Evolutionary conservation across 2,888 invertebrate genomes (phyloP).

Genomic region (Atethmia centrago): DNA sequence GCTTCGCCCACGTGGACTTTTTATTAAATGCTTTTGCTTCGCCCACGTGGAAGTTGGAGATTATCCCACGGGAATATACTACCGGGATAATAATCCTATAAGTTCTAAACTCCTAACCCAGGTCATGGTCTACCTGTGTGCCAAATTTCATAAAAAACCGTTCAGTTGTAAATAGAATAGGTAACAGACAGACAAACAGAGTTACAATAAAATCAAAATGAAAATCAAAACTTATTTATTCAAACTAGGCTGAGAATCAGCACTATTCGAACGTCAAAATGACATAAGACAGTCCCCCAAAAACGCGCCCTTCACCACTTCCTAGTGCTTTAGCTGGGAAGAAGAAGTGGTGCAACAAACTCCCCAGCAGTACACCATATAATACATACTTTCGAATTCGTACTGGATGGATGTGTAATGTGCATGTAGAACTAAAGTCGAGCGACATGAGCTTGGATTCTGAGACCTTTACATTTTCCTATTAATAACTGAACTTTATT

Average conservation of each 20-base stretch:
- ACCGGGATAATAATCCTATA: neutral
- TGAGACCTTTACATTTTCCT: slow-evolving; percentile 26
- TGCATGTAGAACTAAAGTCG: neutral
- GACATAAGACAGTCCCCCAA: no score
- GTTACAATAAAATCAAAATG: no score
- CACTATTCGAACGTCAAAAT: no score
- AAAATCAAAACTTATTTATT: no score
- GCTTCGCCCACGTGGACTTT: neutral
- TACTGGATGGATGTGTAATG: neutral
- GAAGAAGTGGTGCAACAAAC: no score
- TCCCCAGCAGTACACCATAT: no score
- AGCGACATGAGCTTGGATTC: slow-evolving; percentile 4
- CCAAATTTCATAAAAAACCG: neutral
- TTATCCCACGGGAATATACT: neutral
- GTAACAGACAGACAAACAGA: neutral
- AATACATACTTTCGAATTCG: neutral
- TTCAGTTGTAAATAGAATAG: neutral
- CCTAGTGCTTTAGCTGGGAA: no score
- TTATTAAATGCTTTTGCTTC: no score
- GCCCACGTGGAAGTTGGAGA: neutral
- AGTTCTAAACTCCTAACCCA: neutral
- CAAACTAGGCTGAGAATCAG: no score
- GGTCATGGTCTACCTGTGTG: neutral
- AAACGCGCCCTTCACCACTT: no score
- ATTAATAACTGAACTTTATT: slow-evolving; percentile 33